Conservation (phyloP, 2,113 vertebrate genomes). For the Nothoprocta perdicaria region DNA sequence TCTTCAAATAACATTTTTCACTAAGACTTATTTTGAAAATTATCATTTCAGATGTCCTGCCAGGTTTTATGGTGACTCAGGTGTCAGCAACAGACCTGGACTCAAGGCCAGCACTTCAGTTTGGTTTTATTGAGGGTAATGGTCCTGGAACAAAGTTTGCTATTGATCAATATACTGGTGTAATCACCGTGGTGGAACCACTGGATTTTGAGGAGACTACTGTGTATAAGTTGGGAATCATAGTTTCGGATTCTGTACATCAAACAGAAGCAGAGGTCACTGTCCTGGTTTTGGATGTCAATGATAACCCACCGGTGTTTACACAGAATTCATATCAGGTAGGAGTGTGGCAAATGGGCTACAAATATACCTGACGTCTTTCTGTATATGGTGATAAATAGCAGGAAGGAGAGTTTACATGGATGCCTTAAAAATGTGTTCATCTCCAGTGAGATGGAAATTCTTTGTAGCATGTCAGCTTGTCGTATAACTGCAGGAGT, state of each 20-base stretch:
- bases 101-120: constrained; percentile 83
- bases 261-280: constrained; percentile 78
- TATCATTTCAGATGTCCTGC: constrained; percentile 81
- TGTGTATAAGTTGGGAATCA: constrained; percentile 76
- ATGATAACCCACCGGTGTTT: constrained; percentile 92
- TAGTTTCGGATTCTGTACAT: constrained; percentile 86
- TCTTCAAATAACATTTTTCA: constrained; percentile 1
- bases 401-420: neutral
- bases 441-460: neutral
- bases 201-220: constrained; percentile 87
- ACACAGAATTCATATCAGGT: constrained; percentile 87
- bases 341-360: neutral
- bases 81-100: constrained; percentile 88
- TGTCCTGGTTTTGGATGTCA: constrained; percentile 86
- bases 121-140: constrained; percentile 79
- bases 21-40: constrained; percentile 22
- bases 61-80: constrained; percentile 82
- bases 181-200: constrained; percentile 76
- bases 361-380: neutral
- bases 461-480: neutral
- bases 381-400: neutral
- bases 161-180: constrained; percentile 82
- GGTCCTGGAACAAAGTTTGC: constrained; percentile 80
- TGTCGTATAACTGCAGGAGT: neutral
- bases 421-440: neutral